Conservation (phyloP, 1,140 invertebrate genomes). For the Archegozetes longisetosus region DNA sequence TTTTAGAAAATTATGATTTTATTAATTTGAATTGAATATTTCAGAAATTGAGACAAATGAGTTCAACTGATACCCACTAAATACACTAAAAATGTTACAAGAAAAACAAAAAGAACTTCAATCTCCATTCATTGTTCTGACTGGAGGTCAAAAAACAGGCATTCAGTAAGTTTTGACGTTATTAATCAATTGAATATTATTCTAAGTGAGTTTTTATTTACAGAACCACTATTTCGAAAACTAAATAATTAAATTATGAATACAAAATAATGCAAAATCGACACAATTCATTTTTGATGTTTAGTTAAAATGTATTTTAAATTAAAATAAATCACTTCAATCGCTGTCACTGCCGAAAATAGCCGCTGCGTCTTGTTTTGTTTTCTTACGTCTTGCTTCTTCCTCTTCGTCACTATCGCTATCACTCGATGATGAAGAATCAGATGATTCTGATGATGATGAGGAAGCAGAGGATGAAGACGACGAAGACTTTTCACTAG, state of each 20-base stretch:
- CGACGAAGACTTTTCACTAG: conserved; percentile 19
- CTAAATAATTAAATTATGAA: background rate
- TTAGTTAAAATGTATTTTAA: too few species aligned
- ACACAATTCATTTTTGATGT: background rate
- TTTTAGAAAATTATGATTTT: conserved; percentile 9
- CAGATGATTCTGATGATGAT: background rate
- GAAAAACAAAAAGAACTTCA: conserved; percentile 93
- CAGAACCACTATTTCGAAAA: conserved; percentile 4
- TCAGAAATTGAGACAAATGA: conserved; percentile 93
- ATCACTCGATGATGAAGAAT: background rate
- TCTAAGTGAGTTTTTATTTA: too few species aligned
- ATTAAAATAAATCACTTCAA: background rate
- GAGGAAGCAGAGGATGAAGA: conserved; percentile 19
- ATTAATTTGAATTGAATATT: conserved; percentile 20
- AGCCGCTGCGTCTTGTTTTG: conserved; percentile 28
- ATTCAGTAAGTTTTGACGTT: conserved; percentile 18
- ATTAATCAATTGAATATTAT: too few species aligned
- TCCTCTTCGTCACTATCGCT: conserved; percentile 20
- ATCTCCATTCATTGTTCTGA: conserved; percentile 82
- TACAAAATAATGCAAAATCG: background rate
- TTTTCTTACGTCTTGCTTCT: conserved; percentile 22
- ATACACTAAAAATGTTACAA: conserved; percentile 80
- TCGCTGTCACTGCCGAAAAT: conserved; percentile 31
- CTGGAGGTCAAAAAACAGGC: conserved; percentile 46
- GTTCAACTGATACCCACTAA: conserved; percentile 93